phyloP scores from a whole-genome alignment of 23 tunicate genomes.

The Halocynthia aurantium region DNA sequence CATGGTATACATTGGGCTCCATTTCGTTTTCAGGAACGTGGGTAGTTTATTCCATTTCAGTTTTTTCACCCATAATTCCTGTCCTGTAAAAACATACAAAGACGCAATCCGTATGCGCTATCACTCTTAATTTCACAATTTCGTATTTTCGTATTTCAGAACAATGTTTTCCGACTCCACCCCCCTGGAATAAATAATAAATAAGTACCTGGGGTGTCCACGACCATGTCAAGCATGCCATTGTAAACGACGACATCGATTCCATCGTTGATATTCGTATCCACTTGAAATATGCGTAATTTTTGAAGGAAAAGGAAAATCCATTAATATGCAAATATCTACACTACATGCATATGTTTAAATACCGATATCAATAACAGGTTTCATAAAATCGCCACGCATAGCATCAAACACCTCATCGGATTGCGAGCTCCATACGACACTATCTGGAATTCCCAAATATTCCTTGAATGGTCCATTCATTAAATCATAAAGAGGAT shows the following conservation, averaged over 20 bases:
- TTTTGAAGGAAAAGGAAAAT: no score
- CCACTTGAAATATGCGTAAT: slow-evolving; percentile 32
- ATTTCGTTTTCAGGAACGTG: slow-evolving; percentile 32
- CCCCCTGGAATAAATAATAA: background rate
- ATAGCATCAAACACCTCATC: slow-evolving; percentile 57
- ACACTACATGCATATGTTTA: background rate
- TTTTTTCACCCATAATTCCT: slow-evolving; percentile 72
- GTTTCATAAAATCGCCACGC: slow-evolving; percentile 87
- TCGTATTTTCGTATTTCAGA: background rate
- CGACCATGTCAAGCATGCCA: slow-evolving; percentile 83
- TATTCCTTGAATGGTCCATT: slow-evolving; percentile 52
- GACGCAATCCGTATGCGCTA: background rate
- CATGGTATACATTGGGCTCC: slow-evolving; percentile 59
- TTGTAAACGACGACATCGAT: slow-evolving; percentile 83
- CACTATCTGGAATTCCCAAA: slow-evolving; percentile 64
- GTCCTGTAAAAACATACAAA: slow-evolving; percentile 28
- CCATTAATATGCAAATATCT: background rate
- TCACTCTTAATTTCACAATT: background rate
- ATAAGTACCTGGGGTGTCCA: slow-evolving; percentile 76
- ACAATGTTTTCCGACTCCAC: background rate
- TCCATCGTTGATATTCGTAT: slow-evolving; percentile 47
- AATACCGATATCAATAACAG: slow-evolving; percentile 64
- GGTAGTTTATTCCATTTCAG: slow-evolving; percentile 44
- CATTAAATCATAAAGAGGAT: slow-evolving; percentile 66
- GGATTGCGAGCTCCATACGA: slow-evolving; percentile 87